Percentiles rank a stretch among this genome's conserved stretches.
Conservation (phyloP, 2,888 invertebrate species). For the Drosophila tanythrix region DNA sequence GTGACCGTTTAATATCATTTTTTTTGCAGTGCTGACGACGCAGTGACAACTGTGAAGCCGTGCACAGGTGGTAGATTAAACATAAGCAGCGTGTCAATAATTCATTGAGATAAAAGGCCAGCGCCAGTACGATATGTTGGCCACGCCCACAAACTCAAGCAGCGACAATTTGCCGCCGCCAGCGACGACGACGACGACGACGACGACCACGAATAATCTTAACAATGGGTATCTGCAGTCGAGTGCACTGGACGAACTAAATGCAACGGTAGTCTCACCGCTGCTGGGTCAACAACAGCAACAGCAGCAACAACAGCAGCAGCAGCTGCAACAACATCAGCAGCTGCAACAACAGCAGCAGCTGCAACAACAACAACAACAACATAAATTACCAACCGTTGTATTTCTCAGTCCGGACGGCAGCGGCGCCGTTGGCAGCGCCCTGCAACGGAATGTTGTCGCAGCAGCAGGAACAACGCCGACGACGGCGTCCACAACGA, state of each 20-base stretch:
- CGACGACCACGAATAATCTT: constrained; percentile 63
- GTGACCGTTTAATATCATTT: not conserved
- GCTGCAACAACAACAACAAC: constrained; percentile 22
- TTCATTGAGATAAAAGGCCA: constrained; percentile 19
- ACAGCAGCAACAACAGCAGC: constrained; percentile 16
- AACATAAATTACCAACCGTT: constrained; percentile 82
- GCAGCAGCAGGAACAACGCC: constrained; percentile 13
- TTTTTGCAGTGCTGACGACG: constrained; percentile 47
- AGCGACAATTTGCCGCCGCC: constrained; percentile 48
- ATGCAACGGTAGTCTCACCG: constrained; percentile 71
- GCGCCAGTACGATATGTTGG: constrained; percentile 56
- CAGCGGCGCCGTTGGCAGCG: constrained; percentile 62
- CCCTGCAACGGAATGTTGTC: constrained; percentile 66
- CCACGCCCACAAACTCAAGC: constrained; percentile 54
- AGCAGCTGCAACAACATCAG: constrained; percentile 15
- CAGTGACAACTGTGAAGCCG: constrained; percentile 26
- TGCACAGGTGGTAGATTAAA: constrained; percentile 30
- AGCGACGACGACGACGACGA: not conserved
- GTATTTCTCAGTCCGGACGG: constrained; percentile 79
- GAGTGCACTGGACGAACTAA: constrained; percentile 59
- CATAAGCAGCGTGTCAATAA: constrained; percentile 30
- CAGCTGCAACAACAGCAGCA: constrained; percentile 16
- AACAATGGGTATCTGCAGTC: constrained; percentile 84
- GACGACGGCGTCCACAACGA: constrained; percentile 1
- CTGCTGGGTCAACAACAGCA: constrained; percentile 61